Evolutionary conservation across 2,888 invertebrate species (phyloP).

Genomic region (Monoplex corrugatus): DNA sequence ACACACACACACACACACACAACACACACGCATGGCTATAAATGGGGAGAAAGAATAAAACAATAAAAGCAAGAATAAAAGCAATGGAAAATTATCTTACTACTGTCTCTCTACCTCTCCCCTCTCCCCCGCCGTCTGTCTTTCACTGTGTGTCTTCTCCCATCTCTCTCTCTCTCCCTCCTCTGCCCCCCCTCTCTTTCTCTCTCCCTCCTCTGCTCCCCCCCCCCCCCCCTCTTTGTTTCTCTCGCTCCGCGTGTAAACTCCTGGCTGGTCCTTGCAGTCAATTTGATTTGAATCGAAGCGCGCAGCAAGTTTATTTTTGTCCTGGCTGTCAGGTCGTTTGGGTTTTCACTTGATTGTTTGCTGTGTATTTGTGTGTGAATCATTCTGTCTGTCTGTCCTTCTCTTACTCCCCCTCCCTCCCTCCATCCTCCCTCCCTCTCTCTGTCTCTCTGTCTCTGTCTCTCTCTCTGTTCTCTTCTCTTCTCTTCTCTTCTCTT

Average conservation of each 20-base stretch:
- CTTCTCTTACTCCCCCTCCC: neutral
- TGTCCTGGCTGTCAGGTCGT: neutral
- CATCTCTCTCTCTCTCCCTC: neutral
- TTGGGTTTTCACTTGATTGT: too few species aligned
- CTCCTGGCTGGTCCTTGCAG: too few species aligned
- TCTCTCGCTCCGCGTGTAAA: too few species aligned
- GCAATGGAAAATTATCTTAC: too few species aligned
- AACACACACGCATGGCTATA: too few species aligned
- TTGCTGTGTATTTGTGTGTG: neutral
- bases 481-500: neutral
- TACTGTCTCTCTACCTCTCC: too few species aligned
- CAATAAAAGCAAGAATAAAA: too few species aligned
- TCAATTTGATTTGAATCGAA: too few species aligned
- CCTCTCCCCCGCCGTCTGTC: constrained; percentile 27
- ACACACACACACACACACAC: too few species aligned
- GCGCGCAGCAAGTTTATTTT: neutral
- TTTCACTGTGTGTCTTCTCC: constrained; percentile 6
- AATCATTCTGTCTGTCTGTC: neutral
- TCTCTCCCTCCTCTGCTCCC: neutral
- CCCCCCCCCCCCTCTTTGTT: constrained; percentile 31
- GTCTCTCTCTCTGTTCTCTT: constrained; percentile 16
- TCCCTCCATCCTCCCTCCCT: neutral
- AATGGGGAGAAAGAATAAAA: too few species aligned
- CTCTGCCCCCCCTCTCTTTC: neutral
- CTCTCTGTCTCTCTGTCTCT: neutral